Evolutionary conservation across 2,888 invertebrate species (phyloP).

Genomic region (Pristionchus mayeri): DNA sequence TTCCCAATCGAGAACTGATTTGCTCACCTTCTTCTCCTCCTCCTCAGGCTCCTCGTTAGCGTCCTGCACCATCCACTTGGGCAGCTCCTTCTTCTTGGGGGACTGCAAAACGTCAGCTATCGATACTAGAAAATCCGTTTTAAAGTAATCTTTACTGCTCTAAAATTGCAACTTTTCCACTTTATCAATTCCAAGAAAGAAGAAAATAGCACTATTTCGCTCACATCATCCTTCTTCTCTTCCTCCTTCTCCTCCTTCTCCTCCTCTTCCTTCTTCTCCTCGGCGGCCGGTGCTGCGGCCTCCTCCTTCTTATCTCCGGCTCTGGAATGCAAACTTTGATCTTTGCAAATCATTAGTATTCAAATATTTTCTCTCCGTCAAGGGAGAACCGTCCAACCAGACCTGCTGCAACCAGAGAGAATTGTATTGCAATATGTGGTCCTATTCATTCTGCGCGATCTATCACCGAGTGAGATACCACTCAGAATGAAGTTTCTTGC

Average conservation of each 20-base stretch:
- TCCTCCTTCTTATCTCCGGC: conserved; percentile 37
- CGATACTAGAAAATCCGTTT: not conserved
- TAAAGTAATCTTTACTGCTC: no score
- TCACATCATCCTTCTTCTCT: conserved; percentile 46
- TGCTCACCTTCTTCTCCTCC: conserved; percentile 53
- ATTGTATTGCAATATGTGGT: no score
- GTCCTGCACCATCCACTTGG: conserved; percentile 64
- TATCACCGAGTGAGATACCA: no score
- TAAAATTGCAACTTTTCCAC: no score
- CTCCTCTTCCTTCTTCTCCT: conserved; percentile 9
- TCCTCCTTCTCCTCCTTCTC: conserved; percentile 50
- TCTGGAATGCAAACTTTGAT: not conserved
- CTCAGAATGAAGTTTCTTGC: no score
- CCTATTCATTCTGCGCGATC: no score
- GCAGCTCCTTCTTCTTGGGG: conserved; percentile 57
- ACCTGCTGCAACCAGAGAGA: no score
- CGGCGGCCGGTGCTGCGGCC: not conserved
- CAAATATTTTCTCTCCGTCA: no score
- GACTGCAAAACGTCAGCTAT: conserved; percentile 29
- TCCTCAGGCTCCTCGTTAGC: conserved; percentile 59
- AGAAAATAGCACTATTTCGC: no score
- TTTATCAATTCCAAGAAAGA: no score
- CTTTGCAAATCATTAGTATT: no score
- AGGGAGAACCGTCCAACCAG: no score
- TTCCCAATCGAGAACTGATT: not conserved